These are phyloP conservation scores for Zaprionus capensis DNA, from an alignment of 1,140 invertebrate genomes.

Conservation along the genomic window DNA sequence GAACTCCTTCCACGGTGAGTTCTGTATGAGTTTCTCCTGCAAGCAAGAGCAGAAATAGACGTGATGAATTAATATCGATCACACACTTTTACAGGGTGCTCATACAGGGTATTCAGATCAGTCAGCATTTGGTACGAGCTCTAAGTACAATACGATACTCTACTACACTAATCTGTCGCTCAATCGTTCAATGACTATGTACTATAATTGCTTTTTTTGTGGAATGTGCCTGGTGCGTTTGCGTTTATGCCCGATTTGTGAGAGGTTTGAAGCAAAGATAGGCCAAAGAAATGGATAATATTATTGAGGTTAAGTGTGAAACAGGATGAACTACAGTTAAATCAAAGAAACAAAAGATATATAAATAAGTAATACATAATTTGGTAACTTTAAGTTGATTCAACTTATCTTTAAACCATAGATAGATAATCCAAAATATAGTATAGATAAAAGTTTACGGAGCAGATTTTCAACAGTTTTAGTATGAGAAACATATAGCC, in stretches of 20 bases:
- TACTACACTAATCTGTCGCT: slow-evolving; percentile 24
- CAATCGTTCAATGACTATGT: slow-evolving; percentile 30
- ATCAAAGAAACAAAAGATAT: not conserved
- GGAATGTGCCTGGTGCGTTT: slow-evolving; percentile 51
- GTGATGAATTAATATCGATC: not conserved
- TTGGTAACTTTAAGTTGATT: no score
- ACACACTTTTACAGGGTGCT: slow-evolving; percentile 9
- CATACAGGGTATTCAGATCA: slow-evolving; percentile 39
- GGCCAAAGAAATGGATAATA: slow-evolving; percentile 9
- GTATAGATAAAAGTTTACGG: not conserved
- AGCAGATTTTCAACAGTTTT: slow-evolving; percentile 1
- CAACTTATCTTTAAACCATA: not conserved
- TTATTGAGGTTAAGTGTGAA: slow-evolving; percentile 11
- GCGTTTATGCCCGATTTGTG: slow-evolving; percentile 46
- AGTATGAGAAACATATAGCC: slow-evolving; percentile 27
- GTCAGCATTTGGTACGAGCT: slow-evolving; percentile 76
- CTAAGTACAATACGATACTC: slow-evolving; percentile 15
- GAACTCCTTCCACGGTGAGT: slow-evolving; percentile 94
- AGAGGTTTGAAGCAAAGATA: slow-evolving; percentile 14
- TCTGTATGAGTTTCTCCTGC: slow-evolving; percentile 92
- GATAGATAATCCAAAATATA: not conserved
- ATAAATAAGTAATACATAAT: not conserved
- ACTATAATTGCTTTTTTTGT: slow-evolving; percentile 39
- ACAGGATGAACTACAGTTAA: slow-evolving; percentile 17
- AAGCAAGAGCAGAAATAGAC: slow-evolving; percentile 59